Base-by-base conservation (phyloP, 2,888 invertebrate genomes). In the Melitaea athalia region DNA sequence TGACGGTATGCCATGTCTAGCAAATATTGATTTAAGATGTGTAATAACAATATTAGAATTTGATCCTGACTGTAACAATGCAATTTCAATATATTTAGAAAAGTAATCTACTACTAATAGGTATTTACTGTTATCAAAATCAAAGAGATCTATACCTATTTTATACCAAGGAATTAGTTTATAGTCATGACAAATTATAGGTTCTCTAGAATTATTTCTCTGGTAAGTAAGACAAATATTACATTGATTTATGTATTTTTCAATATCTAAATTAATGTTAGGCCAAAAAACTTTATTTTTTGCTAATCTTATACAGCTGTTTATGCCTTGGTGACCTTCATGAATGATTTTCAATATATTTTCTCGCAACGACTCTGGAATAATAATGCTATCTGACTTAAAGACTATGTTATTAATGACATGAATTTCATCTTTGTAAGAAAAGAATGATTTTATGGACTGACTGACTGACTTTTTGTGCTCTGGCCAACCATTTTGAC, bases 211-310 rank as follows among this genome's bases (percentile, higher is more conserved):
- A 31, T 63, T 64, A 47, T 24, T 43, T 14, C 49, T 50, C 38
- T 65, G n/a, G 53, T 63, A 49, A 33, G 69, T 68, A 10, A 70
- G 55, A 68, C 75, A 75, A 14, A 61, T 63, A 6, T 71, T n/a
- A 64, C 76, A 74, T 12, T 52, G 11, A 15, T 63, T 62, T 8
- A 74, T 53, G 38, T 53, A 68, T 17, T 69, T 72, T 64, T 73
- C 69, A 17, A 76, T 73, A 53, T 76, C 72, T 11, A 6, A 11
- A n/a, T 59, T 55, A n/a, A 76, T 73, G 11, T 64, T 59, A n/a
- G 64, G 64, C 64, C 64, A 64, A 15, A 15, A 64, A 10, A 64
- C 57, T 15, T 8, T 12, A 17, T 38, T 43, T 59, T 15, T 65
- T 12, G 65, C 65, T 17, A 59, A 50, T 8, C 14, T 17, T 15